Evolutionary conservation across 2,888 invertebrate genomes (phyloP).

Genomic region (Drosophila kokeensis): DNA sequence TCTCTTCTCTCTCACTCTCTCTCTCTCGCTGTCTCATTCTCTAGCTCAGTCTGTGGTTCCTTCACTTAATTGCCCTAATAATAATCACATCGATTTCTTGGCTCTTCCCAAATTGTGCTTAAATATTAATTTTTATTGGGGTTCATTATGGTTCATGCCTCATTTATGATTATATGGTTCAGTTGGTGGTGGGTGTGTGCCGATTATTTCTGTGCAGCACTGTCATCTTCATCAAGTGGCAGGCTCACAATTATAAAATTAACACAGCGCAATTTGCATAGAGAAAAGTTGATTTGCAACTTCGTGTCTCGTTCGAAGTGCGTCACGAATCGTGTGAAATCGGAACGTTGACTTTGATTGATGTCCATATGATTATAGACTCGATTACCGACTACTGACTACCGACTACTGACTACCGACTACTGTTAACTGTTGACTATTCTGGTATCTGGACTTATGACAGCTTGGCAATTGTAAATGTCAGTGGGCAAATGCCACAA

Average conservation of each 20-base stretch:
- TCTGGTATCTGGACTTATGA: not conserved
- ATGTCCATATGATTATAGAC: slow-evolving; percentile 50
- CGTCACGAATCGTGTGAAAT: slow-evolving; percentile 38
- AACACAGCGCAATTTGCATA: slow-evolving; percentile 4
- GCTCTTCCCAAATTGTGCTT: slow-evolving; percentile 14
- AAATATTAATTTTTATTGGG: slow-evolving; percentile 42
- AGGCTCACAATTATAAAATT: slow-evolving; percentile 37
- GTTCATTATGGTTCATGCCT: slow-evolving; percentile 28
- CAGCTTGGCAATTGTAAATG: slow-evolving; percentile 24
- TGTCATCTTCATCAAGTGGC: slow-evolving; percentile 5
- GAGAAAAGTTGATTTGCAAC: slow-evolving; percentile 43
- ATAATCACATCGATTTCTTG: slow-evolving; percentile 69
- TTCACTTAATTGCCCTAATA: slow-evolving; percentile 33
- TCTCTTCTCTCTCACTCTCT: slow-evolving; percentile 11
- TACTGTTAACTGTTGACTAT: not conserved
- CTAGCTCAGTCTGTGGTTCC: not conserved
- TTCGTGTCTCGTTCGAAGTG: not conserved
- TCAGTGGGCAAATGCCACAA: slow-evolving; percentile 21
- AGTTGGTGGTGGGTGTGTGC: slow-evolving; percentile 14
- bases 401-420: not conserved
- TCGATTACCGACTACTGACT: slow-evolving; percentile 1
- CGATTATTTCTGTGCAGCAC: slow-evolving; percentile 5
- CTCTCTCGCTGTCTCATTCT: not conserved
- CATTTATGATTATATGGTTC: not conserved
- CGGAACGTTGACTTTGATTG: slow-evolving; percentile 50